Evolutionary conservation across 2,797 vertebrate species (phyloP), one percentile per base, ranked within the genome.

Genomic region (Agapornis canus): DNA sequence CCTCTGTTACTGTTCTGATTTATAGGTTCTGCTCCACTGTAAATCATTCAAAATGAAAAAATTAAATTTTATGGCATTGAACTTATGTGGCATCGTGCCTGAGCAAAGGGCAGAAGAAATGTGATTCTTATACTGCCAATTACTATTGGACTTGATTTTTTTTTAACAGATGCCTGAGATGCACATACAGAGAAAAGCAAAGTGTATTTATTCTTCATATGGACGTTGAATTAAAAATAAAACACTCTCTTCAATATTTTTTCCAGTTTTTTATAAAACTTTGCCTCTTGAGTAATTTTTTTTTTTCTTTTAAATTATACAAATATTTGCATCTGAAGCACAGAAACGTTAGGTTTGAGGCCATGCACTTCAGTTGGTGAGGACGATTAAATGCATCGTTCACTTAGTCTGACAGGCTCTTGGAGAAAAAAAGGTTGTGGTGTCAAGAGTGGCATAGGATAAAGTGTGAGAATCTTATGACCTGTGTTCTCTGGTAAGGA

Each of bases 1-100:
- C 98, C 97, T 90, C 97, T 97, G 98, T 98, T 98, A 97, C 97
- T 98, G 97, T 98, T 98, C 97, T 98, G 98, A 99, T 99, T 99
- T 98, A 98, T 98, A 99, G 98, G 98, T 97, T 98, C 96, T 97
- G 92, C 94, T 96, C 82, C 64, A 64, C 96, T 97, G 92, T 98
- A 98, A 98, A 98, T 98, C 98, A 98, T 97, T 98, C 97, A 97
- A 97, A 98, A 98, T 96, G 95, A 96, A 98, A 98, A 98, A 98
- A 97, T 96, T 96, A 97, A 97, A 97, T 97, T 97, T 98, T 98
- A 97, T 97, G 92, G 96, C 95, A 97, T 97, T 95, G 97, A 95
- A 97, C 92, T 96, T 96, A 92, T 27, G 95, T 98, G 97, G 97
- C 97, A 97, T 69, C 56, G 7, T 89, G 98, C 97, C 98, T 97